Percentiles rank a stretch among this genome's conserved stretches.
phyloP scores from a whole-genome alignment of 1,140 invertebrate genomes.

The Trachymyrmex septentrionalis region DNA sequence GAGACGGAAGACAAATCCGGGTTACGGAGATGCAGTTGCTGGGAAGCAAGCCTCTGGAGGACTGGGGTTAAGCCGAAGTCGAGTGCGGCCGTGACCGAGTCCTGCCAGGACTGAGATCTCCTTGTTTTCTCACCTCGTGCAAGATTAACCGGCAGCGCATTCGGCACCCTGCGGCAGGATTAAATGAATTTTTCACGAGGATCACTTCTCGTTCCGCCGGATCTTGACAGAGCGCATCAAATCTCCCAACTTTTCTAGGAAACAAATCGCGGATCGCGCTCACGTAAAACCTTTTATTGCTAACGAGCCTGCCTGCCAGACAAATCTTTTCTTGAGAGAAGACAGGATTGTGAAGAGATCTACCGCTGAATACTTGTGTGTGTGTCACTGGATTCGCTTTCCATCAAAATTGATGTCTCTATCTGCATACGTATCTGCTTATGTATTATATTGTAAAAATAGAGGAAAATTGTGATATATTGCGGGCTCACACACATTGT shows the following conservation, averaged over 20 bases:
- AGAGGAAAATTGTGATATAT: too few relatives aligned
- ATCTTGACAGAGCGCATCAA: conserved; percentile 56
- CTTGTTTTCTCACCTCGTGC: conserved; percentile 60
- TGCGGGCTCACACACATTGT: too few relatives aligned
- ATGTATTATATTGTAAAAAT: not conserved
- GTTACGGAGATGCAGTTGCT: conserved; percentile 39
- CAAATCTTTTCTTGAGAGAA: conserved; percentile 5
- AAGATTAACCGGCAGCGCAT: conserved; percentile 66
- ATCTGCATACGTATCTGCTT: too few relatives aligned
- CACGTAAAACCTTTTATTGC: conserved; percentile 8
- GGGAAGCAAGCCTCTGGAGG: conserved; percentile 32
- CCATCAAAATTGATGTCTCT: not conserved
- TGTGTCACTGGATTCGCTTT: not conserved
- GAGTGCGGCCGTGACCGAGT: conserved; percentile 40
- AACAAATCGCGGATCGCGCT: conserved; percentile 43
- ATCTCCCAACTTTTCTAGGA: conserved; percentile 30
- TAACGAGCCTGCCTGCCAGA: conserved; percentile 23
- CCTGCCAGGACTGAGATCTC: conserved; percentile 28
- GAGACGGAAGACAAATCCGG: conserved; percentile 62
- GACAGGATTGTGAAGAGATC: not conserved
- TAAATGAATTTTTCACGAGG: conserved; percentile 57
- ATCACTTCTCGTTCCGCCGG: conserved; percentile 8
- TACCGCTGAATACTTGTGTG: not conserved
- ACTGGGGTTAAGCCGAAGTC: conserved; percentile 60
- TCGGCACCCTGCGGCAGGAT: conserved; percentile 28